Conservation (phyloP, 2,888 invertebrate species). For the Campoletis raptor region DNA sequence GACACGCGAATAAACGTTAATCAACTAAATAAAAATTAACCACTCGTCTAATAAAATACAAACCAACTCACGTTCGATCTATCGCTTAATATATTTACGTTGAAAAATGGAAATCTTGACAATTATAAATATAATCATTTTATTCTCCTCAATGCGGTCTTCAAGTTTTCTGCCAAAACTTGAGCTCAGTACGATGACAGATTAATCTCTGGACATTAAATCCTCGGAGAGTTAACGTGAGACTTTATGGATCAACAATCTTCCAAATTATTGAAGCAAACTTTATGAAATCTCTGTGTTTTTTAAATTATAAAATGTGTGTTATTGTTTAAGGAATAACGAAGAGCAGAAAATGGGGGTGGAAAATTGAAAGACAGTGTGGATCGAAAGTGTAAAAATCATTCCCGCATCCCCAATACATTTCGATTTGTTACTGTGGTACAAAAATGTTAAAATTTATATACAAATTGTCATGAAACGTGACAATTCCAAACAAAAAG, state of each 20-base stretch:
- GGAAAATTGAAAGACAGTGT: conserved; percentile 55
- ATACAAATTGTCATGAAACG: background rate
- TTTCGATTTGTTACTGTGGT: background rate
- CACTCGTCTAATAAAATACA: background rate
- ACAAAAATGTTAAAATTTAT: background rate
- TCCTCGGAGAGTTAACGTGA: background rate
- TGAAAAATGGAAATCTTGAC: background rate
- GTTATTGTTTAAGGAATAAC: conserved; percentile 27
- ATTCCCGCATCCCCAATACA: conserved; percentile 10
- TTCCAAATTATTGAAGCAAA: background rate
- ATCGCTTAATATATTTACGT: background rate
- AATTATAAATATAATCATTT: no score
- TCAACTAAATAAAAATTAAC: background rate
- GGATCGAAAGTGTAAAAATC: conserved; percentile 71
- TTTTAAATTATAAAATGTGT: background rate
- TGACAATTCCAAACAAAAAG: no score
- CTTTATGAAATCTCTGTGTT: background rate
- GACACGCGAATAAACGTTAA: conserved; percentile 48
- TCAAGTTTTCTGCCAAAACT: no score
- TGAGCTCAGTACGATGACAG: no score
- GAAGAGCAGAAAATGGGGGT: background rate
- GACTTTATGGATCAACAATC: background rate
- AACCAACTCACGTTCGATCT: background rate
- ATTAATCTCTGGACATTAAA: background rate
- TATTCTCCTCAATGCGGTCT: no score